Percentiles rank a stretch among this genome's conserved stretches.
Evolutionary conservation across 1,140 invertebrate species (phyloP).

Genomic region (Paramacrobiotus metropolitanus): DNA sequence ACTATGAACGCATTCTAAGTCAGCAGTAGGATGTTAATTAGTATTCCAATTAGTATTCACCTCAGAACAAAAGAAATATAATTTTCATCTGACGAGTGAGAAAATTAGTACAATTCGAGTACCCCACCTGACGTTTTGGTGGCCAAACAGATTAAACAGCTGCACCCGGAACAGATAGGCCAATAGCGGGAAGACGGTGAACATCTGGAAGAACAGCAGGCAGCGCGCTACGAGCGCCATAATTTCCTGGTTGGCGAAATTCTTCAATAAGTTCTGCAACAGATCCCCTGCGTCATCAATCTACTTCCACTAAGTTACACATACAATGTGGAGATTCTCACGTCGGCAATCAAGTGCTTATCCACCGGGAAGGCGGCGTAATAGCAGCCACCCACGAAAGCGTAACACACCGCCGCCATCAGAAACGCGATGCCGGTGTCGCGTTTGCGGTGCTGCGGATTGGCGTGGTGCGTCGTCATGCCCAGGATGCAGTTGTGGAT

Average conservation of each 20-base stretch:
- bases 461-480: conserved; percentile 24
- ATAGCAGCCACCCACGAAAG: conserved; percentile 25
- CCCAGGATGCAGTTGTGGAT: conserved; percentile 28
- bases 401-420: conserved; percentile 25
- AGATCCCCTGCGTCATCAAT: no score
- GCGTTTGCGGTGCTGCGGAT: conserved; percentile 29
- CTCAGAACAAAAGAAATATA: no score
- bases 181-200: conserved; percentile 26
- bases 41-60: no score
- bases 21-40: no score
- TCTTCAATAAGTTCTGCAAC: conserved; percentile 28
- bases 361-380: conserved; percentile 24
- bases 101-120: no score
- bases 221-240: conserved; percentile 25
- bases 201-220: conserved; percentile 28
- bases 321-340: no score
- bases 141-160: no score
- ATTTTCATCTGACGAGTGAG: no score
- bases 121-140: no score
- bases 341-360: conserved; percentile 27
- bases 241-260: conserved; percentile 22
- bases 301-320: no score
- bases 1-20: no score
- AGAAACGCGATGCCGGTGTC: conserved; percentile 27
- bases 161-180: conserved; percentile 26